Evolutionary conservation across 2,113 vertebrate species (phyloP).

Genomic region (Pycnonotus jocosus): DNA sequence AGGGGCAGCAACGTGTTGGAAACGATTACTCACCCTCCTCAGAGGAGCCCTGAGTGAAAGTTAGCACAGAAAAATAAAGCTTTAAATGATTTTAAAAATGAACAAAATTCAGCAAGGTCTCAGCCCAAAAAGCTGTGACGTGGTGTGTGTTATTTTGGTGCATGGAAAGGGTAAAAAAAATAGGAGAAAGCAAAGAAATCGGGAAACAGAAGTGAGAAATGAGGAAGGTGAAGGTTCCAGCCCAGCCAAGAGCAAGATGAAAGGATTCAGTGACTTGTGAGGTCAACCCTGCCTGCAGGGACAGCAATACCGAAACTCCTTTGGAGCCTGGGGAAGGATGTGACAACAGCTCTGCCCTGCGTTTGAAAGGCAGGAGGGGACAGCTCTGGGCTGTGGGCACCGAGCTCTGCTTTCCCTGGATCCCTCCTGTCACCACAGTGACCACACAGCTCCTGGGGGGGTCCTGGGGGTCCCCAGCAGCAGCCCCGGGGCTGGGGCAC

Average conservation of each 20-base stretch:
- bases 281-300: background rate
- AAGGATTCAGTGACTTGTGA: background rate
- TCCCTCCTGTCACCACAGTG: rapidly evolving
- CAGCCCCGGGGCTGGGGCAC: background rate
- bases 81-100: background rate
- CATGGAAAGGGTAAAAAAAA: background rate
- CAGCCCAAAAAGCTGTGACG: rapidly evolving
- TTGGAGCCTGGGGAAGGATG: background rate
- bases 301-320: background rate
- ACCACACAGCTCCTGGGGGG: background rate
- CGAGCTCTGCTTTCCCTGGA: background rate
- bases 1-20: rapidly evolving
- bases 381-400: background rate
- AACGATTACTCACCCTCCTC: background rate
- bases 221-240: background rate
- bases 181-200: background rate
- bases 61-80: background rate
- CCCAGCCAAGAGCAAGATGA: background rate
- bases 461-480: background rate
- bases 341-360: background rate
- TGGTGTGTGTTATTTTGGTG: background rate
- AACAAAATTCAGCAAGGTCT: background rate
- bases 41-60: background rate
- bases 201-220: background rate
- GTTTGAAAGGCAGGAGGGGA: background rate